Conservation (phyloP, 2,888 invertebrate genomes). For the Dromius quadrimaculatus region DNA sequence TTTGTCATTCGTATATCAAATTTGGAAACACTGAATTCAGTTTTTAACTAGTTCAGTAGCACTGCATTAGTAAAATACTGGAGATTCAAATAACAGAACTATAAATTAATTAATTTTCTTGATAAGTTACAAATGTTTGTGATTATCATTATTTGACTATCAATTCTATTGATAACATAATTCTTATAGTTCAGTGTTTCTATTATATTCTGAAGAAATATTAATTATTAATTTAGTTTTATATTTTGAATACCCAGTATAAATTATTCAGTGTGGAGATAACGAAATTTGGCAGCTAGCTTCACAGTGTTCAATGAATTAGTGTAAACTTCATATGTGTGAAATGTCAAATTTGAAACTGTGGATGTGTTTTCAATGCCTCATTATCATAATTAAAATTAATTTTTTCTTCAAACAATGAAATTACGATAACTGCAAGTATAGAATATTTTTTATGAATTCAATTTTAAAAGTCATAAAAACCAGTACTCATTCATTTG, state of each 20-base stretch:
- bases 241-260: too few species aligned
- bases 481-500: not conserved
- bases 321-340: not conserved
- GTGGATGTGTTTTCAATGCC: slow-evolving; percentile 14
- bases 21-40: slow-evolving; percentile 30
- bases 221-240: too few species aligned
- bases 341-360: not conserved
- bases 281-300: slow-evolving; percentile 19
- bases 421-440: slow-evolving; percentile 31
- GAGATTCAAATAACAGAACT: too few species aligned
- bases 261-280: too few species aligned
- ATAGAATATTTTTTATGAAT: slow-evolving; percentile 30
- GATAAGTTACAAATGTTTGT: too few species aligned
- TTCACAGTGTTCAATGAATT: not conserved
- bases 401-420: slow-evolving; percentile 37
- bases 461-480: slow-evolving; percentile 17
- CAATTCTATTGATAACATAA: too few species aligned
- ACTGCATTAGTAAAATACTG: too few species aligned
- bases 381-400: slow-evolving; percentile 33
- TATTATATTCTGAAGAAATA: too few species aligned
- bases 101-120: too few species aligned
- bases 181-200: too few species aligned
- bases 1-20: slow-evolving; percentile 21
- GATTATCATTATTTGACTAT: too few species aligned
- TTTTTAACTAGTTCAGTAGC: too few species aligned